A percentile compares a stretch with the other conserved stretches of the same genome.
These are phyloP conservation scores for Eudemis profundana DNA, from an alignment of 2,888 invertebrate species.

Conservation along the genomic window DNA sequence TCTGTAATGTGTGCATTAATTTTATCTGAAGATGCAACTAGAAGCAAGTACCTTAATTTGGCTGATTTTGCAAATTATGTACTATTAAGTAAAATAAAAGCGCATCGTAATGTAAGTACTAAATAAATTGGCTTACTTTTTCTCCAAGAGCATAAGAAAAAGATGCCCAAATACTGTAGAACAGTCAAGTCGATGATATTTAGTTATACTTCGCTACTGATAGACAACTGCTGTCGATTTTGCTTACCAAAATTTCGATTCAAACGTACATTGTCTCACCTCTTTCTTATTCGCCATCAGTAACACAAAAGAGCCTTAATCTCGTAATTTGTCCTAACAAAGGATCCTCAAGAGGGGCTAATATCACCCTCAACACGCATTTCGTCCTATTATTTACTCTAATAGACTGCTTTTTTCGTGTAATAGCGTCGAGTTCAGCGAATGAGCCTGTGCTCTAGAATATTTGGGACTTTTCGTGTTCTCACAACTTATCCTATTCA, in stretches of 20 bases:
- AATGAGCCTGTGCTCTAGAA: conserved; percentile 25
- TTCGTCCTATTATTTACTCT: conserved; percentile 44
- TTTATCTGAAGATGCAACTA: no score
- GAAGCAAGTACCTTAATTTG: no score
- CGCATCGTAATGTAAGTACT: no score
- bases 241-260: conserved; percentile 3
- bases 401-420: conserved; percentile 45
- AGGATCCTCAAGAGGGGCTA: conserved; percentile 44
- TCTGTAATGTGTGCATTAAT: no score
- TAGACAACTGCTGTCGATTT: neutral
- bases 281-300: conserved; percentile 38
- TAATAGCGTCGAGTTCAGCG: conserved; percentile 33
- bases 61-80: no score
- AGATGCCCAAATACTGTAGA: no score
- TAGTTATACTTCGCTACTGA: no score
- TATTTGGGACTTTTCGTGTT: conserved; percentile 7
- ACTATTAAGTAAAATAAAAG: no score
- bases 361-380: conserved; percentile 47
- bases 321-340: conserved; percentile 48
- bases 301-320: conserved; percentile 45
- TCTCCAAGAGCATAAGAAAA: no score
- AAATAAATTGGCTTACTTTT: no score
- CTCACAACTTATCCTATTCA: conserved; percentile 10
- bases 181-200: no score
- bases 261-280: conserved; percentile 29